These are phyloP conservation scores for Hemibagrus wyckioides DNA, from an alignment of 2,113 vertebrate genomes.

Conservation along the genomic window DNA sequence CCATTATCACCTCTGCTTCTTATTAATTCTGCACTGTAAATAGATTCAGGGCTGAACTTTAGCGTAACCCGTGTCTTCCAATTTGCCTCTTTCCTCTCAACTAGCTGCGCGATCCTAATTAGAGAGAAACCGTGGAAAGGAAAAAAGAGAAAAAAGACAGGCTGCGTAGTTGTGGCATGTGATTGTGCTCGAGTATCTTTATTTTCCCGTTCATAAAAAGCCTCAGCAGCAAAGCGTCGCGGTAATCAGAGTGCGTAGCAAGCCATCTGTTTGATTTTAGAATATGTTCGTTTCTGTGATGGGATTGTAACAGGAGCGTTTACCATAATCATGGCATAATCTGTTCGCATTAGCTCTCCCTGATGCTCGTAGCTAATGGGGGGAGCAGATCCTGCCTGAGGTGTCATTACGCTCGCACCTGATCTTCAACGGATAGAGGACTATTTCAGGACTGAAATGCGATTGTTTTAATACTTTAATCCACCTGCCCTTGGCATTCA, in stretches of 20 bases:
- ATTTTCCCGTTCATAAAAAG: conserved; percentile 54
- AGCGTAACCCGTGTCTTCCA: conserved; percentile 63
- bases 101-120: conserved; percentile 62
- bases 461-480: conserved; percentile 86
- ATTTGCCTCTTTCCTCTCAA: conserved; percentile 57
- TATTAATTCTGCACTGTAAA: conserved; percentile 68
- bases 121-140: conserved; percentile 56
- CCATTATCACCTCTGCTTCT: conserved; percentile 63
- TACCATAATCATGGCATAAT: conserved; percentile 72
- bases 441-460: conserved; percentile 84
- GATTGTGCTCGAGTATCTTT: conserved; percentile 52
- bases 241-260: conserved; percentile 34
- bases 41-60: conserved; percentile 65
- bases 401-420: conserved; percentile 72
- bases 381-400: conserved; percentile 26
- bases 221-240: conserved; percentile 1
- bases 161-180: conserved; percentile 36
- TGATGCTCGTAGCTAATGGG: conserved; percentile 70
- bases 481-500: conserved; percentile 81
- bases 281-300: conserved; percentile 59
- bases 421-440: conserved; percentile 75
- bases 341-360: conserved; percentile 72
- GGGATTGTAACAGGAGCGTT: conserved; percentile 66
- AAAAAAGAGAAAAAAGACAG: conserved; percentile 22
- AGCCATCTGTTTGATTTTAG: conserved; percentile 55